Base-by-base conservation (phyloP, 2,113 vertebrate genomes). In the Chaetorhynchus papuensis region DNA sequence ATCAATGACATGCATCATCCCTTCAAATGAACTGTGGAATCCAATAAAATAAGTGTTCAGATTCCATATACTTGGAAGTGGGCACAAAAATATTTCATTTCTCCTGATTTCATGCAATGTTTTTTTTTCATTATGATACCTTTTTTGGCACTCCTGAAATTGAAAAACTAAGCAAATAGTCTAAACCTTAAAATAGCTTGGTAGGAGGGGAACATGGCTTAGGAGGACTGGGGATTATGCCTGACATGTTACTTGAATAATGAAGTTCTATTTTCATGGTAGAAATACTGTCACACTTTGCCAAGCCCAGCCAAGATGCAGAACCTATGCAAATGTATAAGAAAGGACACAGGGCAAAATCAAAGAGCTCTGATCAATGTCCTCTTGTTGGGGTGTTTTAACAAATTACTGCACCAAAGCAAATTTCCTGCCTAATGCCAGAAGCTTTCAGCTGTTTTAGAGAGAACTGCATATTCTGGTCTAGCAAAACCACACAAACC, bases 1-100 rank as follows among this genome's bases (percentile, higher is more conserved):
- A 89, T 81, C 92, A 75, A 82, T 96, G 93, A 94, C 88, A 96
- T 84, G 94, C 92, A 96, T 93, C 88, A 87, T 82, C 57, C 68
- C 26, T 95, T 95, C 61, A 93, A 92, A 93, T 89, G 53, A 90
- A 93, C 83, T 96, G 93, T 96, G 83, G 85, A 95, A 95, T 93
- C 83, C 83, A 87, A 87, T 90, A 92, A 92, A 92, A 63, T 90
- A 95, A 93, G 44, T 87, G 86, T 78, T 75, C 53, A 42, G 54
- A 94, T 93, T 89, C 63, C 80, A 79, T 27, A 47, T n/a, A 90
- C 57, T 83, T 89, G 28, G 76, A 87, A 90, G 60, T 47, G 13
- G n/a, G 47, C 45, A 66, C 26, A 82, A 86, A 83, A 79, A 35
- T 18, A 41, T 75, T 74, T 81, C 83, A 95, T 97, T 96, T 97